Evolutionary conservation across 2,113 vertebrate genomes (phyloP), one percentile per base, ranked within the genome.

Genomic region (Phasianus colchicus): DNA sequence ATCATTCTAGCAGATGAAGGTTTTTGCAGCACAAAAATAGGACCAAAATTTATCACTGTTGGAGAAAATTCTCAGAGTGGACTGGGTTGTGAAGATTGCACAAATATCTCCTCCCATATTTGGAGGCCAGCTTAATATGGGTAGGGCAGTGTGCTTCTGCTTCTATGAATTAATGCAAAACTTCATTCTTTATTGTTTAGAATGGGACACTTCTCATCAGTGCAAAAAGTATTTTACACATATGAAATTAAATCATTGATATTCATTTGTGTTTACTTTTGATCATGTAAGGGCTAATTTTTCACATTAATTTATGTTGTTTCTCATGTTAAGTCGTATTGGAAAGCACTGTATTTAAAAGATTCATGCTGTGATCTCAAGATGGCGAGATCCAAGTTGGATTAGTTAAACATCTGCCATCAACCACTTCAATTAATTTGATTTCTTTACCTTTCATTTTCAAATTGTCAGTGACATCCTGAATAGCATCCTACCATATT

Each of bases 351-450:
- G 8, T 73, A 57, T 52, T 73, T 71, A 14, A 60, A 45, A 81
- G 74, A 32, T 67, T 70, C 34, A 60, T 40, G 4, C 40, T 64
- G 4, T 80, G 32, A 92, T 83, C 92, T 86, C 21, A 45, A 81
- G 66, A 58, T 83, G 8, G 45, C 16, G 82, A 50, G 47, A 61
- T 77, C 12, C 29, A 67, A 65, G 77, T 54, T 75, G 47, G 75
- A 47, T 6, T 74, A 60, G 29, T 73, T 80, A 81, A 92, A 77
- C 16, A 57, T 77, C 81, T 91, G 27, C 47, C 36, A 77, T 92
- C 40, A 91, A 61, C 78, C 16, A 85, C 58, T 86, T 92, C 57
- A 89, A 69, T 93, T 90, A 91, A 84, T 80, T 60, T 89, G 73
- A 92, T 87, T 88, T 55, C 18, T 17, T 92, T 86, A 57, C 14